Conservation (phyloP, 2,113 vertebrate species). For the Oenanthe oenanthe region DNA sequence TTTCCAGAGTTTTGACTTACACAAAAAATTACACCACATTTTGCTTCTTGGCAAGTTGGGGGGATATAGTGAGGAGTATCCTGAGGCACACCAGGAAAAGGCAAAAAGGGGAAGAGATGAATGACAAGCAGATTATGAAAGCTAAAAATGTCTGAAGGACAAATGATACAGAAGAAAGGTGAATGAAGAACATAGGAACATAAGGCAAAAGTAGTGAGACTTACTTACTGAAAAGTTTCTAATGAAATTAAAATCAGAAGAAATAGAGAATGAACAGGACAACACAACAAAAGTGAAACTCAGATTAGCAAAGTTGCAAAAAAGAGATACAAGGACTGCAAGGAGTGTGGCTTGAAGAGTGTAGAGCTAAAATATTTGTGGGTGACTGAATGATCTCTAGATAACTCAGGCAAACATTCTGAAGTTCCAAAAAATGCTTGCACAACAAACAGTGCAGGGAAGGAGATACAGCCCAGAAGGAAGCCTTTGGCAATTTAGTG, state of each 20-base stretch:
- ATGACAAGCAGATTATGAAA: neutral
- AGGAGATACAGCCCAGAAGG: neutral
- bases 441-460: neutral
- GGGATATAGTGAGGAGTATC: neutral
- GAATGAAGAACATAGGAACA: neutral
- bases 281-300: neutral
- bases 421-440: neutral
- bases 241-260: neutral
- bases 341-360: rapidly evolving
- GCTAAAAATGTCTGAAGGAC: neutral
- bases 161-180: neutral
- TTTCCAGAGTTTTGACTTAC: neutral
- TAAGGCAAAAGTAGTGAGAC: neutral
- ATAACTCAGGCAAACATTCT: neutral
- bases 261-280: neutral
- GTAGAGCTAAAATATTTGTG: neutral
- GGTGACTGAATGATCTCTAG: neutral
- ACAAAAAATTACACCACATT: neutral
- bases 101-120: neutral
- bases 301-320: neutral
- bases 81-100: neutral
- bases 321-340: neutral
- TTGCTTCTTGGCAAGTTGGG: neutral
- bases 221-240: neutral
- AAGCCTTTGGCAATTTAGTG: neutral